A percentile compares a stretch with the other conserved stretches of the same genome.
Conservation (phyloP, 1,140 invertebrate genomes). For the Pseudomyrmex dendroicus region DNA sequence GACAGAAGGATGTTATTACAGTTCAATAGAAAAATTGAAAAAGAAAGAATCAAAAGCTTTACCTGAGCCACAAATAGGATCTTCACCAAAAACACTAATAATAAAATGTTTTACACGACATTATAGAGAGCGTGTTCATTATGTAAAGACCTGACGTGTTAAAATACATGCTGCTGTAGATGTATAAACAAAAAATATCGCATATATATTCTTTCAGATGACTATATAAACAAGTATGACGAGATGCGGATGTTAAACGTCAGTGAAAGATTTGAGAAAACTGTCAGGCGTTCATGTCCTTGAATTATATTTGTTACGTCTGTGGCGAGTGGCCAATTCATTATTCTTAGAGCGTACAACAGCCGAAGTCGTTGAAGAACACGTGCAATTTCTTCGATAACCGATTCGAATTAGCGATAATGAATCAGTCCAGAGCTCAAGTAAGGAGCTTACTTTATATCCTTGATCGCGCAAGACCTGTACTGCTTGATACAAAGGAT, state of each 20-base stretch:
- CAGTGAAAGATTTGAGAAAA: not conserved
- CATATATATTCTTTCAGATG: too few relatives aligned
- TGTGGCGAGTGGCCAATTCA: slow-evolving; percentile 60
- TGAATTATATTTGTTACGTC: slow-evolving; percentile 63
- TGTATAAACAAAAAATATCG: too few relatives aligned
- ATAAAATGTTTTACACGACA: too few relatives aligned
- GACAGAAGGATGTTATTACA: too few relatives aligned
- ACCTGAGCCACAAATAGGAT: too few relatives aligned
- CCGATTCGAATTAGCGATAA: not conserved
- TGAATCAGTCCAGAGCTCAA: not conserved
- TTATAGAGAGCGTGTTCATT: too few relatives aligned
- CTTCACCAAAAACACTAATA: too few relatives aligned
- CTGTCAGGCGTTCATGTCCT: slow-evolving; percentile 27
- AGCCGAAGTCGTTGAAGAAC: slow-evolving; percentile 17
- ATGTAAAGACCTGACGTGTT: too few relatives aligned
- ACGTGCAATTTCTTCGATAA: not conserved
- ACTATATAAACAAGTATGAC: too few relatives aligned
- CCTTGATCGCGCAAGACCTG: slow-evolving; percentile 93
- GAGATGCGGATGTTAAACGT: not conserved
- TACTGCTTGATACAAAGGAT: slow-evolving; percentile 92
- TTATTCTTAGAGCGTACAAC: slow-evolving; percentile 44
- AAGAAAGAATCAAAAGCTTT: too few relatives aligned
- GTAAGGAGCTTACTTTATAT: slow-evolving; percentile 90
- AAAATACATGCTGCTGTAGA: too few relatives aligned
- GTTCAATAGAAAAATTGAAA: too few relatives aligned